Evolutionary conservation across 1,140 invertebrate species (phyloP), one percentile per base, ranked within the genome.

Genomic region (Oryzaephilus surinamensis): DNA sequence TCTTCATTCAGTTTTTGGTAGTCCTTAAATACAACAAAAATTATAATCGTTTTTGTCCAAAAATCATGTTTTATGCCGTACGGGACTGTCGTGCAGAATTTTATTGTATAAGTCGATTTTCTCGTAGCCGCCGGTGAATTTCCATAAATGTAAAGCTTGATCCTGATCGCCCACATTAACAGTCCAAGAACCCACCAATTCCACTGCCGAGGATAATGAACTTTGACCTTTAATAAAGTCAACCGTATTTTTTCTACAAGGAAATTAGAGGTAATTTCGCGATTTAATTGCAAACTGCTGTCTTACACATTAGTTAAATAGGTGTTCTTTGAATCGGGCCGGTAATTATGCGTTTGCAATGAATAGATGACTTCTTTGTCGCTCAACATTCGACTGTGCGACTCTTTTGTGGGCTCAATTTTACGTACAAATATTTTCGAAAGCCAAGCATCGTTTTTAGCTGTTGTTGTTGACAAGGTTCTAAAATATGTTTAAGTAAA

Each of bases 141-240:
- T 79, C 92, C 92, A 97, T 24, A 97, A 70, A 66, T 97, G 92
- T 42, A 97, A 67, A 18, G 88, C 88, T 68, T 97, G 93, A 72
- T 98, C 94, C 68, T 96, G 81, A 60, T 96, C 92, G n/a, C 95
- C 95, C 28, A 97, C 87, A 45, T 86, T 83, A 6, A 97, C 93
- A 5, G 75, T 82, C 84, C 84, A 91, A 50, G 84, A 87, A 45
- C 79, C 85, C 24, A 88, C 77, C 38, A 89, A 63, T 56, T 88
- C 79, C 52, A 77, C 79, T 36, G 77, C 76, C 6, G 83, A 60
- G 17, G 79, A 73, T 31, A 62, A 24, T 14, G 72, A 61, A 55
- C 83, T 79, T 41, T 77, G 78, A 13, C 80, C 73, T 49, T 84
- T 74, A 43, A 92, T 74, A 54, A 87, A 72, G 47, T 81, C 71